Conservation (phyloP, 53 echinoderm and acorn worm species). For the Actinopyga echinites region DNA sequence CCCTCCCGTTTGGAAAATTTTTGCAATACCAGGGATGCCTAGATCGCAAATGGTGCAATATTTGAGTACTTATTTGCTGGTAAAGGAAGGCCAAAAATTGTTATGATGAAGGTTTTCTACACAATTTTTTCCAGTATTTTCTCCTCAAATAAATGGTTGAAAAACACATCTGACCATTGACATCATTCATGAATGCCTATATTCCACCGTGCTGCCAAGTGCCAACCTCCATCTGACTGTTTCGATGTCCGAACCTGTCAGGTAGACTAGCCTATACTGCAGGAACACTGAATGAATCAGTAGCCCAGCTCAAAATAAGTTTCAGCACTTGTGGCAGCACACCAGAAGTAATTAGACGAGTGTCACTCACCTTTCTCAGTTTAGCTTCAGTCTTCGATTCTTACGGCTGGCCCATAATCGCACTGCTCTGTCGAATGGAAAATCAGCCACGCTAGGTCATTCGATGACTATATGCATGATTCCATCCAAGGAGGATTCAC, state of each 20-base stretch:
- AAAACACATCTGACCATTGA: no score
- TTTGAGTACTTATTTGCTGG: no score
- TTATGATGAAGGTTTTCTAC: no score
- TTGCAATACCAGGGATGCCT: no score
- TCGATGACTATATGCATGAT: constrained; percentile 46
- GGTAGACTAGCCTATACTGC: constrained; percentile 9
- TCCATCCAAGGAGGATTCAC: constrained; percentile 49
- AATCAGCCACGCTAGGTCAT: constrained; percentile 45
- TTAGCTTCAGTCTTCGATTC: constrained; percentile 29
- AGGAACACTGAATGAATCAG: constrained; percentile 17
- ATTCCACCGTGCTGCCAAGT: neutral
- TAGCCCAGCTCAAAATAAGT: constrained; percentile 21
- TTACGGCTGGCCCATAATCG: constrained; percentile 37
- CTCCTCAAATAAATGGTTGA: no score
- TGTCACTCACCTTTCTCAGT: constrained; percentile 28
- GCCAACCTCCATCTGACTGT: neutral
- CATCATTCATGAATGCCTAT: neutral
- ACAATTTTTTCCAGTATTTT: no score
- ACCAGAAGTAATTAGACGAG: constrained; percentile 19
- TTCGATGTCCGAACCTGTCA: constrained; percentile 18
- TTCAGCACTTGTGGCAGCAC: constrained; percentile 25
- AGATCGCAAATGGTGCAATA: no score
- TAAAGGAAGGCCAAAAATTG: no score
- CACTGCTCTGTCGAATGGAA: constrained; percentile 44
- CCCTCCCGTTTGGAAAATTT: no score